Evolutionary conservation across 2,113 vertebrate species (phyloP), one percentile per base, ranked within the genome.

Genomic region (Lasiurus cinereus): DNA sequence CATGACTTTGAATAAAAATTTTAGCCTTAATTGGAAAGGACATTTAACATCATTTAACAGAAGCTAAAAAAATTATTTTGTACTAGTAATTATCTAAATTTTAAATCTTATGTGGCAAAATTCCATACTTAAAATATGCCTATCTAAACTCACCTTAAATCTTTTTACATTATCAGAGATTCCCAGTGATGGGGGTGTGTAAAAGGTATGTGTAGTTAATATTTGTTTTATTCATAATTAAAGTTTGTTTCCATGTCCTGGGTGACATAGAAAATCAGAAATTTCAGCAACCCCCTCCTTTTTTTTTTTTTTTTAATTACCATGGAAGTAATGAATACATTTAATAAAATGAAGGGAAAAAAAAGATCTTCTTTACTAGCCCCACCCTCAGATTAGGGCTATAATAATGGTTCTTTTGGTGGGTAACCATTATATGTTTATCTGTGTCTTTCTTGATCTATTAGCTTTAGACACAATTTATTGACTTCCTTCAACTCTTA

Each of bases 1-100:
- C 33, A 43, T 62, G 31, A 27, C 31, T 91, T 72, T 88, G 77
- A 33, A 22, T 80, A 50, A 94, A 90, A 82, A 79, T 67, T 84
- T 73, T 76, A 56, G 24, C 2, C 27, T 43, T 13, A 67, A 62
- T 56, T 76, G 66, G 22, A 56, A 93, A 77, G 19, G 12, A 56
- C 8, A 59, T 7, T 39, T 31, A 88, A 82, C 19, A 74, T 82
- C 5, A 21, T 73, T 39, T 73, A 93, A n/a, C 50, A 48, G 11
- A 39, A 76, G 24, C 64, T 87, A 39, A n/a, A 80, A 43, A 73
- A 11, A 22, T 50, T 39, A 33, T 69, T 78, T 79, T 87, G 24
- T 72, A 39, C 24, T 39, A 80, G 13, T 43, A 50, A 48, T 70
- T 29, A 59, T 82, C 39, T 62, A 24, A 87, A 50, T 64, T 43